phyloP scores from a whole-genome alignment of 2,113 vertebrate genomes.

The Campylomormyrus tamandua region DNA sequence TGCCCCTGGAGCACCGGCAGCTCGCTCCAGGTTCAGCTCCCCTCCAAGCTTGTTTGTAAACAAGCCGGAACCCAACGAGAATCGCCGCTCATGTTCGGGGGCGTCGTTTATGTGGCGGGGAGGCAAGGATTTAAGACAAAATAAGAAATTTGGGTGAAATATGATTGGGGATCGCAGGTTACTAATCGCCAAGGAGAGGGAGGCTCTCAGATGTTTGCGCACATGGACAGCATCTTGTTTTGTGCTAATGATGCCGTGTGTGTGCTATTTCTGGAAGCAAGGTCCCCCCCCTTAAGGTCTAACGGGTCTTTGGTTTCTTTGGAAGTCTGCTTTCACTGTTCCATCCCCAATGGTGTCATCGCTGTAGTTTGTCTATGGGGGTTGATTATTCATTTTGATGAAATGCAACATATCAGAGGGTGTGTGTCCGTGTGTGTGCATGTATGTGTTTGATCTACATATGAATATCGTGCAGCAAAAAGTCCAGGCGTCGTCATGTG shows the following conservation, averaged over 20 bases:
- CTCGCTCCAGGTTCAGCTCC: not conserved
- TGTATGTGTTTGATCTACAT: not conserved
- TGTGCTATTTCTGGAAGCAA: constrained; percentile 52
- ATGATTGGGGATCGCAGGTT: not conserved
- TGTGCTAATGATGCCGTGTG: constrained; percentile 50
- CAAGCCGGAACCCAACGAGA: not conserved
- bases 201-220: not conserved
- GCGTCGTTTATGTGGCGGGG: not conserved
- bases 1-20: not conserved
- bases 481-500: not conserved
- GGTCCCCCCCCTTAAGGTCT: not conserved
- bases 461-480: not conserved
- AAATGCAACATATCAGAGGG: not conserved
- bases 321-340: not conserved
- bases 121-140: not conserved
- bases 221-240: not conserved
- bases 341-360: too few relatives aligned
- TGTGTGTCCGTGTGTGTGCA: not conserved
- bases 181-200: not conserved
- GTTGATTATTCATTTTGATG: not conserved
- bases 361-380: not conserved
- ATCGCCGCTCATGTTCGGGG: not conserved
- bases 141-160: not conserved
- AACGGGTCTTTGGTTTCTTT: not conserved
- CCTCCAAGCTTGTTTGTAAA: constrained; percentile 13